Conservation (phyloP, 2,113 vertebrate genomes). For the Penelope pileata region DNA sequence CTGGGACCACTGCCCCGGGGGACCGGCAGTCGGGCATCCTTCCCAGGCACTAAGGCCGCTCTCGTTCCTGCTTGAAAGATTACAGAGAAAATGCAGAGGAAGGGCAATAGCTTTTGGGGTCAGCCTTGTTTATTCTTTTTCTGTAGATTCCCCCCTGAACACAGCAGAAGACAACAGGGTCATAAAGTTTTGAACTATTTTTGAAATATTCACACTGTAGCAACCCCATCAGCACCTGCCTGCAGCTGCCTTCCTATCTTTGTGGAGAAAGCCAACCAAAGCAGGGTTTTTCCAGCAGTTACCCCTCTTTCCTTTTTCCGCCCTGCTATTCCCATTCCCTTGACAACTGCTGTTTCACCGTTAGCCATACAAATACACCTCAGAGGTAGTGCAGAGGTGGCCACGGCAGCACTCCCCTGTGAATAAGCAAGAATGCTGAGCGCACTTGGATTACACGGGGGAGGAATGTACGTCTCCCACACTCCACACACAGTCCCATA, state of each 20-base stretch:
- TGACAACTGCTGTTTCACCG: not conserved
- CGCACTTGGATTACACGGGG: slow-evolving; percentile 36
- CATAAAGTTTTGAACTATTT: not conserved
- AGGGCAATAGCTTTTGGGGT: not conserved
- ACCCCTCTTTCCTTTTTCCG: not conserved
- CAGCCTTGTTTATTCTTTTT: not conserved
- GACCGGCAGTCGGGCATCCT: not conserved
- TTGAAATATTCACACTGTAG: not conserved
- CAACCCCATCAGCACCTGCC: fast-evolving
- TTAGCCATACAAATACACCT: not conserved
- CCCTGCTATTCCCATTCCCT: not conserved
- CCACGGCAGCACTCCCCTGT: not conserved
- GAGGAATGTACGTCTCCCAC: slow-evolving; percentile 1
- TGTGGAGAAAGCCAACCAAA: not conserved
- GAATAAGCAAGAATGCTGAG: slow-evolving; percentile 18
- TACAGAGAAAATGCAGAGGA: not conserved
- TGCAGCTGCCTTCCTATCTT: not conserved
- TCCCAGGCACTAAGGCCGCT: too few relatives aligned
- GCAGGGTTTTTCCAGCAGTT: not conserved
- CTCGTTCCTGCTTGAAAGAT: not conserved
- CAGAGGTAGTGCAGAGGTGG: not conserved
- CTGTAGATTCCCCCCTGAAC: not conserved
- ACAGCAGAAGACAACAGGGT: not conserved
- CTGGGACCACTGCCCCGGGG: not conserved
- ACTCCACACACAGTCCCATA: not conserved